phyloP scores from a whole-genome alignment of 2,888 invertebrate species.

The Chloroclystis v-ata region DNA sequence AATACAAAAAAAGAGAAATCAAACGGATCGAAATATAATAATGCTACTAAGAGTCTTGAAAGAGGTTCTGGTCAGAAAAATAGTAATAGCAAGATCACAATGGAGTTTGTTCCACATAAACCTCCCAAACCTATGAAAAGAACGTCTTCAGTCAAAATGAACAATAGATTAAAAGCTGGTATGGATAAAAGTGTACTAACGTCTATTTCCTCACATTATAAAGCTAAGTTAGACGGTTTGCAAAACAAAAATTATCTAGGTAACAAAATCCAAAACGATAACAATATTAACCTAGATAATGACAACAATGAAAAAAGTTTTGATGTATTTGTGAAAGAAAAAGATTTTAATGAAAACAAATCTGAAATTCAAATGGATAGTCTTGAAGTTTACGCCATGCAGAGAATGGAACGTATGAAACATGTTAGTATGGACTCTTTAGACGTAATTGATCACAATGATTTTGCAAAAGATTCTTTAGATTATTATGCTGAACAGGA shows the following conservation, averaged over 20 bases:
- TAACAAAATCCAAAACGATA: constrained; percentile 56
- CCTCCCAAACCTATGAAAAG: constrained; percentile 85
- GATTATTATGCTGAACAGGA: constrained; percentile 72
- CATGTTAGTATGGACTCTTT: constrained; percentile 74
- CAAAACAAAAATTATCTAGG: constrained; percentile 65
- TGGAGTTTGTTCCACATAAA: constrained; percentile 83
- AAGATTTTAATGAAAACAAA: constrained; percentile 78
- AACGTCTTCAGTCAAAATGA: constrained; percentile 81
- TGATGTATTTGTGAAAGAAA: constrained; percentile 80
- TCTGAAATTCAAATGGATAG: constrained; percentile 81
- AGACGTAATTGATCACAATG: constrained; percentile 65
- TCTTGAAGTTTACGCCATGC: constrained; percentile 74
- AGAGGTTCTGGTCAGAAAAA: constrained; percentile 66
- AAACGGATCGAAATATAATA: constrained; percentile 60
- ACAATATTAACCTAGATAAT: constrained; percentile 62
- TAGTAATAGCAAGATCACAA: constrained; percentile 67
- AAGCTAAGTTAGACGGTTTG: constrained; percentile 71
- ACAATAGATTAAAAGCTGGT: constrained; percentile 69
- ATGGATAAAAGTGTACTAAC: constrained; percentile 63
- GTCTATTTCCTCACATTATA: constrained; percentile 71
- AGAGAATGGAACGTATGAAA: constrained; percentile 63
- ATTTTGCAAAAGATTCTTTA: constrained; percentile 71
- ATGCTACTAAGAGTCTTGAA: constrained; percentile 69
- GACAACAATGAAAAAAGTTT: constrained; percentile 75
- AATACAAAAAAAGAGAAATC: constrained; percentile 69